A percentile compares a stretch with the other conserved stretches of the same genome.
These are phyloP conservation scores for Pimpla rufipes DNA, from an alignment of 2,888 invertebrate species.

Conservation along the genomic window DNA sequence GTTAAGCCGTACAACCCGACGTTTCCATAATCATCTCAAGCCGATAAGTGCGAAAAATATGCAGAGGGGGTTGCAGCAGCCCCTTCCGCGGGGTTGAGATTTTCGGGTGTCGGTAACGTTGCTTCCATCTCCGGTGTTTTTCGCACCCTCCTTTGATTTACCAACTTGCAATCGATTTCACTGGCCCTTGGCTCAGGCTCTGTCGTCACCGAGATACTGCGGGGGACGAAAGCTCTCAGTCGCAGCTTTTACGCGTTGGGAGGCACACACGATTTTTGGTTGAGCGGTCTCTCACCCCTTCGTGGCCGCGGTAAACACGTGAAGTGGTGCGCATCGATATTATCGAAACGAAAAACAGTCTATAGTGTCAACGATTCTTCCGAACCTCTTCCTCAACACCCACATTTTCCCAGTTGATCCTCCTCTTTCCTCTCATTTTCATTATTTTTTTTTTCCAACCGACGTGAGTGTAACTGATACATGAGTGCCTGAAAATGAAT, in stretches of 20 bases:
- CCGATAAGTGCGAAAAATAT: slow-evolving; percentile 22
- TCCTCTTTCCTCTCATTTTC: not conserved
- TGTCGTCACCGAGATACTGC: slow-evolving; percentile 45
- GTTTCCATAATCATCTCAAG: not conserved
- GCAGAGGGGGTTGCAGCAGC: not conserved
- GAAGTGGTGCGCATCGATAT: slow-evolving; percentile 64
- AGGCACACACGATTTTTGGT: slow-evolving; percentile 76
- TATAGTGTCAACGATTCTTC: not conserved
- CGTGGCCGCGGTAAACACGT: slow-evolving; percentile 71
- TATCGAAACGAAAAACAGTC: slow-evolving; percentile 10
- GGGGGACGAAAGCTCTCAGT: slow-evolving; percentile 83
- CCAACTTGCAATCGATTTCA: slow-evolving; percentile 54
- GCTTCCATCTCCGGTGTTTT: not conserved
- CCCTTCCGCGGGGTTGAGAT: slow-evolving; percentile 24
- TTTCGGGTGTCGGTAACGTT: slow-evolving; percentile 11
- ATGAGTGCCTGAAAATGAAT: not conserved
- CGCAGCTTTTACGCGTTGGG: slow-evolving; percentile 81
- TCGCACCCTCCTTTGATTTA: not conserved
- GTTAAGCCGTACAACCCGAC: not conserved
- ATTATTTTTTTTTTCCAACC: not conserved
- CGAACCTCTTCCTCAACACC: not conserved
- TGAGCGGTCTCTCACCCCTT: slow-evolving; percentile 66
- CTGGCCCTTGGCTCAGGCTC: slow-evolving; percentile 44
- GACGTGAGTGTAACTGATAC: not conserved
- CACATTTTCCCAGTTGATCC: not conserved